Base-by-base conservation (phyloP, 1,140 invertebrate genomes). In the Drosophila neocordata region DNA sequence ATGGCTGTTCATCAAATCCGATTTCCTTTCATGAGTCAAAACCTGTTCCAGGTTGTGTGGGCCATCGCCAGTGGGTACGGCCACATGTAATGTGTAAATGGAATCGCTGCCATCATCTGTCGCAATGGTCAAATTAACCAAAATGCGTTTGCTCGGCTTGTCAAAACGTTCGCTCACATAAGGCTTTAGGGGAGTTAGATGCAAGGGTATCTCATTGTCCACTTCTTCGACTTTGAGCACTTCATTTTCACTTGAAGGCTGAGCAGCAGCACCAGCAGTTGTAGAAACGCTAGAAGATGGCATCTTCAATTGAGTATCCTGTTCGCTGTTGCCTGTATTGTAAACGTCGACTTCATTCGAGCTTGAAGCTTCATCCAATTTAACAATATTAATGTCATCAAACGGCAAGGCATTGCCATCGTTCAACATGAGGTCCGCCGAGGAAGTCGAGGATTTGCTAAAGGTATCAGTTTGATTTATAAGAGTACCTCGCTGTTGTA, bases 51-150 rank as follows among this genome's bases (percentile, higher is more conserved):
- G 37, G 65, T 65, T 72, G 31, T 85, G 80, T 0, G 78, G 22
- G 31, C 80, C 81, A 3, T 63, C 78, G 15, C 82, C 89, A 0
- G 75, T 79, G 15, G 91, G 91, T 24, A 92, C 84, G 5, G 85
- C 84, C 15, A 92, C 91, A 61, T 92, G 91, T 8, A 92, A 60
- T 0, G 87, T 91, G 58, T 92, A 92, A n/a, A 92, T 60, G n/a
- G 81, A 89, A 58, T 83, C 90, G 27, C 67, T 80, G 22, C 74
- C 91, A 58, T 81, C 84, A 61, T 90, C 91, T 4, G 91, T 91
- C 37, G 83, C 91, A 22, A 92, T 91, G 5, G 91, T 90, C 48
- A 92, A 53, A 69, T 92, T 92, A 1, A 92, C 73, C 31, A 92
- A 55, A 18, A 92, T 91, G 5, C 90, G 79, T 18, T 79, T 90